Evolutionary conservation across 53 echinoderm and acorn worm genomes (phyloP).

Genomic region (Holothuria leucospilota): DNA sequence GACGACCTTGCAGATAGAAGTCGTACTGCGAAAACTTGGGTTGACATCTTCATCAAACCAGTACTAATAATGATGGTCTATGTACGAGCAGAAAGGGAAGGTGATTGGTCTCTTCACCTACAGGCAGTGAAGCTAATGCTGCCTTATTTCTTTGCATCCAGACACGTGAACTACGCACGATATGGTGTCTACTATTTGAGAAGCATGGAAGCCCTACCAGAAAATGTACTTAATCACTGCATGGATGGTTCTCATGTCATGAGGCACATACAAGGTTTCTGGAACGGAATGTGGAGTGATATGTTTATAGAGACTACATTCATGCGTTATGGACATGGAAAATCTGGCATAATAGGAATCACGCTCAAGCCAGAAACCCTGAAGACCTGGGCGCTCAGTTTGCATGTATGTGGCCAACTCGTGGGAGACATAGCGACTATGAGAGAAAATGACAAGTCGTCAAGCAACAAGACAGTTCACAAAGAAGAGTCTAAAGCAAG

Average conservation of each 20-base stretch:
- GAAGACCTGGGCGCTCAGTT: constrained; percentile 52
- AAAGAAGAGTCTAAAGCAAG: constrained; percentile 70
- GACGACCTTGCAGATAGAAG: constrained; percentile 48
- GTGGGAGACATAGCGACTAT: constrained; percentile 35
- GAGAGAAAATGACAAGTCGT: constrained; percentile 12
- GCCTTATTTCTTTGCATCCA: constrained; percentile 68
- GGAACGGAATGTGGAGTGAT: constrained; percentile 71
- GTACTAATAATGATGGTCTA: constrained; percentile 56
- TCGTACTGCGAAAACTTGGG: constrained; percentile 58
- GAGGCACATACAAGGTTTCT: constrained; percentile 46
- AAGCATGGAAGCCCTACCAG: constrained; percentile 54
- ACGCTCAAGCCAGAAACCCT: constrained; percentile 54
- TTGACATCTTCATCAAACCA: constrained; percentile 52
- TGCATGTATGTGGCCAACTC: constrained; percentile 40
- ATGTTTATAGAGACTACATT: constrained; percentile 74
- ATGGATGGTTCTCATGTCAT: constrained; percentile 60
- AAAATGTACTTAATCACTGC: constrained; percentile 40
- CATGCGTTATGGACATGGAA: constrained; percentile 63
- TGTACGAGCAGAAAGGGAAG: constrained; percentile 64
- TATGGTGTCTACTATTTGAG: constrained; percentile 66
- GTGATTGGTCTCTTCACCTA: constrained; percentile 70
- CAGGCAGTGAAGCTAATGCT: constrained; percentile 61
- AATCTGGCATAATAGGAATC: constrained; percentile 57
- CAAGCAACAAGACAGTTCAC: constrained; percentile 32
- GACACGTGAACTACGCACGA: constrained; percentile 70